Percentiles rank a stretch among this genome's conserved stretches.
phyloP scores from a whole-genome alignment of 2,888 invertebrate genomes.

The Atherix ibis region DNA sequence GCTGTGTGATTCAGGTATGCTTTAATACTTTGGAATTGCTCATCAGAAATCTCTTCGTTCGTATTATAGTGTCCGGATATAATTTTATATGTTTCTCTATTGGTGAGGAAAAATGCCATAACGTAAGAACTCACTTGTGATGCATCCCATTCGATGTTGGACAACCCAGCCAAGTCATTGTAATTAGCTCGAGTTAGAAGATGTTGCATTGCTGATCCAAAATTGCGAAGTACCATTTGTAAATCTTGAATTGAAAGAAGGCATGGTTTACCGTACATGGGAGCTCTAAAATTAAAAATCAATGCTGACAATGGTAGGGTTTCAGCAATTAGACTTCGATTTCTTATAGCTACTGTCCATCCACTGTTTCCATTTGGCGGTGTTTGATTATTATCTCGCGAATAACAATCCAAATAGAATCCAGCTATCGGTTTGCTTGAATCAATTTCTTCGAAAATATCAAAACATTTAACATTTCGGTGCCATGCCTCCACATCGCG shows the following conservation, averaged over 20 bases:
- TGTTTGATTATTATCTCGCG: slow-evolving; percentile 38
- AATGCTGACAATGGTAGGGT: slow-evolving; percentile 63
- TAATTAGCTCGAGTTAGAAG: slow-evolving; percentile 67
- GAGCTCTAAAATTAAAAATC: slow-evolving; percentile 66
- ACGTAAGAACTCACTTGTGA: slow-evolving; percentile 71
- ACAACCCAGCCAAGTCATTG: slow-evolving; percentile 68
- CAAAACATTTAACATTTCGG: slow-evolving; percentile 67
- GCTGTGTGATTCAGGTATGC: slow-evolving; percentile 56
- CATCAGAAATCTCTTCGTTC: slow-evolving; percentile 51
- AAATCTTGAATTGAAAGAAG: slow-evolving; percentile 64
- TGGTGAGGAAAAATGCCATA: slow-evolving; percentile 64
- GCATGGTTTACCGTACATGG: slow-evolving; percentile 45
- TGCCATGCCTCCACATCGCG: slow-evolving; percentile 63
- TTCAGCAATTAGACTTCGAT: slow-evolving; percentile 45
- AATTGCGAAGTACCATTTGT: slow-evolving; percentile 59
- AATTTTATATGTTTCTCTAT: slow-evolving; percentile 40
- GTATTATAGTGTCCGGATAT: slow-evolving; percentile 63
- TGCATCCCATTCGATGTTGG: slow-evolving; percentile 89
- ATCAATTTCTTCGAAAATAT: slow-evolving; percentile 47
- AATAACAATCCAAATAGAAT: slow-evolving; percentile 74
- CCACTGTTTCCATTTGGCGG: slow-evolving; percentile 44
- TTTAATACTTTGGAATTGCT: slow-evolving; percentile 45
- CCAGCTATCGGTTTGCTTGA: slow-evolving; percentile 47
- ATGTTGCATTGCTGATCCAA: slow-evolving; percentile 78
- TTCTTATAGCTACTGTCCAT: slow-evolving; percentile 66